Base-by-base conservation (phyloP, 2,113 vertebrate genomes). In the Podarcis muralis region DNA sequence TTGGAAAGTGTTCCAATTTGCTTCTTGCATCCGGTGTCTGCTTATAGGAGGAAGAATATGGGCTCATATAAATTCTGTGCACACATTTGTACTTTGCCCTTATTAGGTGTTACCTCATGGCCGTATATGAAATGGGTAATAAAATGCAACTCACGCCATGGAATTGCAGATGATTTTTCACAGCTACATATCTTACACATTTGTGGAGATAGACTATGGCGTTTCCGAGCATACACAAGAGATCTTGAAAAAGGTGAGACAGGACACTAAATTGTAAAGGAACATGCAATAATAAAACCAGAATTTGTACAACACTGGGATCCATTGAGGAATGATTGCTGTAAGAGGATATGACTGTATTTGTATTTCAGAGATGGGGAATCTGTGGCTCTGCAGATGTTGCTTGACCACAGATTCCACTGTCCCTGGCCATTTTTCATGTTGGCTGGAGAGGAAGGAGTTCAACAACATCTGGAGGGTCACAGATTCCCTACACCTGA, bases 121-220 rank as follows among this genome's bases (percentile, higher is more conserved):
- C 85, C 78, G 4, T 91, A 94, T 89, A 89, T 92, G 90, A 95
- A 90, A 95, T 86, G 84, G 87, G 93, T 95, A 91, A 91, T 94
- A 91, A 94, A 95, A 95, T 0, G 78, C 83, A 92, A 53, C 53
- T 90, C 87, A 0, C 15, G 85, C 35, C 89, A 92, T 85, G 89
- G 91, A 91, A 86, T 92, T 94, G 90, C 81, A 72, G 91, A 91
- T 94, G 91, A 91, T 94, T 94, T 95, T 94, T 92, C 48, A 91
- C 92, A 86, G 90, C 93, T 91, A 84, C 86, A 88, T 25, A 90
- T 94, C 94, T 92, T 90, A 88, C 88, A 71, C 90, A 92, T 91
- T 53, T 93, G 91, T 9, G 85, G 93, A 94, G 88, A 85, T 88
- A 91, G 81, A 93, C 91, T 84, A 0, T 89, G 87, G 84, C 92